Evolutionary conservation across 2,113 vertebrate genomes (phyloP), one percentile per base, ranked within the genome.

Genomic region (Cheirogaleus medius): DNA sequence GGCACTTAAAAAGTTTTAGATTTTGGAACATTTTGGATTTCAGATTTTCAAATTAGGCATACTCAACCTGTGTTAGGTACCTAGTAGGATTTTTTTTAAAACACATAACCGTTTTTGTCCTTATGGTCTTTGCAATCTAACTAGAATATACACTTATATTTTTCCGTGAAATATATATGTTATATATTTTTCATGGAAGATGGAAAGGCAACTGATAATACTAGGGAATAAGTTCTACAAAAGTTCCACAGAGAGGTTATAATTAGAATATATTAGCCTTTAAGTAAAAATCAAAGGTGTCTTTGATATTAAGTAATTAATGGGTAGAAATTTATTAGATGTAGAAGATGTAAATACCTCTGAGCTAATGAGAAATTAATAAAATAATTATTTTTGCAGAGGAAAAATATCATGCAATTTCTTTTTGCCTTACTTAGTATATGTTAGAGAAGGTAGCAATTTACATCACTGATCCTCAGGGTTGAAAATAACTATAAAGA

Each of bases 371-470:
- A 87, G 0, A 10, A 82, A 91, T 97, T 97, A 97, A 89, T 92
- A 98, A 97, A 96, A 34, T 34, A 60, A 69, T 84, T 88, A 96
- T 86, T 94, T 96, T 78, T 96, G n/a, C 32, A 80, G 3, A 92
- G 77, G 20, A 77, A 82, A 95, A 14, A 74, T 3, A 23, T 71
- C 11, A 0, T 76, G 20, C 3, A 60, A 9, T 68, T 54, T 92
- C 69, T 87, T 94, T 91, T 93, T 44, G 4, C 64, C 80, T 97
- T 80, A 88, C 14, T 32, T 80, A 60, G 23, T 81, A 84, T 80
- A 63, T 95, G 91, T 90, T 95, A 97, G 76, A 85, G 97, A 97
- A 97, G 92, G 88, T 54, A 97, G 82, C 37, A 97, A 92, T 96
- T 92, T 93, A 96, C 93, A 93, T 83, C 25, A 78, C 88, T 77